These are phyloP conservation scores for Porites cylindrica DNA, from an alignment of 92 coral and sea anemone genomes.

Conservation along the genomic window DNA sequence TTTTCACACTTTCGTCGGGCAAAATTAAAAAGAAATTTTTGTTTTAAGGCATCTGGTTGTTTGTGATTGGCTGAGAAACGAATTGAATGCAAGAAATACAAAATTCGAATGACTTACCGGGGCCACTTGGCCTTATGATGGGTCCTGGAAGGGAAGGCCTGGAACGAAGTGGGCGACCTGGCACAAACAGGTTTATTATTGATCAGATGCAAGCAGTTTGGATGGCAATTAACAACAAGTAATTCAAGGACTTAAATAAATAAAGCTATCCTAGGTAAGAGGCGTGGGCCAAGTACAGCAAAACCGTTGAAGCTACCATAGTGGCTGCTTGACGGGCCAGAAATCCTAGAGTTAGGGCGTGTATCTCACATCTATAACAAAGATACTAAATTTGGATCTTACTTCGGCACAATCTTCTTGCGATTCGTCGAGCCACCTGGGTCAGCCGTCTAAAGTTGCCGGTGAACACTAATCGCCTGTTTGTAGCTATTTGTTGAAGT, in stretches of 20 bases:
- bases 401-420: slow-evolving; percentile 67
- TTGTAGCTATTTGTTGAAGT: slow-evolving; percentile 71
- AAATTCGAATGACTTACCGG: slow-evolving; percentile 21
- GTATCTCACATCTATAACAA: no score
- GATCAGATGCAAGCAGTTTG: not conserved
- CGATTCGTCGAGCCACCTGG: slow-evolving; percentile 56
- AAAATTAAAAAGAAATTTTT: no score
- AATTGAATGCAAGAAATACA: no score
- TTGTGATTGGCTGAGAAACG: no score
- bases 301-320: not conserved
- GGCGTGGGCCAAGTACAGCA: not conserved
- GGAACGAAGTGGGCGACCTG: slow-evolving; percentile 47
- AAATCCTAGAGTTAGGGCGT: not conserved
- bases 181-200: not conserved
- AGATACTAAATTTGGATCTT: slow-evolving; percentile 2
- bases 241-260: no score
- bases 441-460: slow-evolving; percentile 56
- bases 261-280: not conserved
- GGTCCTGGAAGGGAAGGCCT: slow-evolving; percentile 58
- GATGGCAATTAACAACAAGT: no score
- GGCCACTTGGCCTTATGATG: slow-evolving; percentile 58
- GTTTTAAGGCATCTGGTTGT: no score
- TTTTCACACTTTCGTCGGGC: no score
- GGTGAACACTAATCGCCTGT: slow-evolving; percentile 62
- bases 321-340: not conserved